Conservation (phyloP, 2,113 vertebrate species). For the Protobothrops mucrosquamatus region DNA sequence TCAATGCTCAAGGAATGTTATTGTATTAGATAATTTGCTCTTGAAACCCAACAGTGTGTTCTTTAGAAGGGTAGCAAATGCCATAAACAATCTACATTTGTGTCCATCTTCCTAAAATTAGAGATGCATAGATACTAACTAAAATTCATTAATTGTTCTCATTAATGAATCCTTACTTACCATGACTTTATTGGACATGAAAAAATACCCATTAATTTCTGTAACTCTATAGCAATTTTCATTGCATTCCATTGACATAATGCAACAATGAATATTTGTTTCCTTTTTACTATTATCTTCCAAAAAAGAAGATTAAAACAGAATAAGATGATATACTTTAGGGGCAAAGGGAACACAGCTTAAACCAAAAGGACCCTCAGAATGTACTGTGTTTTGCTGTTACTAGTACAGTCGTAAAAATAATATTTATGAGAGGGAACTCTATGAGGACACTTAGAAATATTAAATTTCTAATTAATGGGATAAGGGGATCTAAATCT, state of each 20-base stretch:
- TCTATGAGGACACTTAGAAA: neutral
- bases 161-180: neutral
- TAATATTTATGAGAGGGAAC: neutral
- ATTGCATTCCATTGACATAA: neutral
- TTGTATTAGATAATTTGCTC: neutral
- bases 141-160: neutral
- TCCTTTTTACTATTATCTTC: neutral
- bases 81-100: neutral
- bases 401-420: neutral
- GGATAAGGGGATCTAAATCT: neutral
- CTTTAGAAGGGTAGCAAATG: neutral
- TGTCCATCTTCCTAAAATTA: neutral
- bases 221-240: neutral
- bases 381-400: neutral
- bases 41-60: neutral
- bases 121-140: neutral
- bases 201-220: neutral
- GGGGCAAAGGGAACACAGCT: neutral
- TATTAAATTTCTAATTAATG: neutral
- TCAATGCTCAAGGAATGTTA: neutral
- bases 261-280: neutral
- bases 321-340: neutral
- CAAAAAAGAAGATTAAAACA: neutral
- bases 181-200: neutral
- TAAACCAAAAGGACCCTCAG: neutral